phyloP scores from a whole-genome alignment of 2,797 vertebrate species.

The Heliangelus exortis region DNA sequence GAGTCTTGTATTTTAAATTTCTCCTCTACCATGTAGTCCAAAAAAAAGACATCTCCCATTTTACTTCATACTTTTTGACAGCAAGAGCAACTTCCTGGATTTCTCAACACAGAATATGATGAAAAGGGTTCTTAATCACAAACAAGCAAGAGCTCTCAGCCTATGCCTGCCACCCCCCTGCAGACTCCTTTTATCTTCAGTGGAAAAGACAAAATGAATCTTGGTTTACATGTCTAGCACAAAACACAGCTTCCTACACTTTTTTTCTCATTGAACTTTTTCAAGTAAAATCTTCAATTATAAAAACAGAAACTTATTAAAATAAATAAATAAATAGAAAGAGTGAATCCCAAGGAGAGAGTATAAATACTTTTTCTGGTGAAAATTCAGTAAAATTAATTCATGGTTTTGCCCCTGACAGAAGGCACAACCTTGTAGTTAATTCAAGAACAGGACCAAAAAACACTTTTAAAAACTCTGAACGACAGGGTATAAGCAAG shows the following conservation, averaged over 20 bases:
- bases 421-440: not conserved
- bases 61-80: not conserved
- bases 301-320: not conserved
- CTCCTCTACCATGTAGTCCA: not conserved
- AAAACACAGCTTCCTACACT: not conserved
- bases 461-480: not conserved
- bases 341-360: not conserved
- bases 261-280: not conserved
- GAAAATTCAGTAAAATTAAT: not conserved
- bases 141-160: not conserved
- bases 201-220: not conserved
- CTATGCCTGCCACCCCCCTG: not conserved
- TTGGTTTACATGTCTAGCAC: not conserved
- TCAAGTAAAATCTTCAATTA: not conserved
- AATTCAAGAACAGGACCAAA: not conserved
- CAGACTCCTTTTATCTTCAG: not conserved
- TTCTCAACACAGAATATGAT: not conserved
- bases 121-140: not conserved
- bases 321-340: too few species aligned
- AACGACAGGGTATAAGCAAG: not conserved
- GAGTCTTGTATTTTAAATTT: not conserved
- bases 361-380: not conserved
- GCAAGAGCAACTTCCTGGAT: not conserved
- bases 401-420: not conserved
- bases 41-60: not conserved